Percentiles rank a stretch among this genome's conserved stretches.
phyloP scores from a whole-genome alignment of 2,888 invertebrate genomes.

The Aphrophora alni region DNA sequence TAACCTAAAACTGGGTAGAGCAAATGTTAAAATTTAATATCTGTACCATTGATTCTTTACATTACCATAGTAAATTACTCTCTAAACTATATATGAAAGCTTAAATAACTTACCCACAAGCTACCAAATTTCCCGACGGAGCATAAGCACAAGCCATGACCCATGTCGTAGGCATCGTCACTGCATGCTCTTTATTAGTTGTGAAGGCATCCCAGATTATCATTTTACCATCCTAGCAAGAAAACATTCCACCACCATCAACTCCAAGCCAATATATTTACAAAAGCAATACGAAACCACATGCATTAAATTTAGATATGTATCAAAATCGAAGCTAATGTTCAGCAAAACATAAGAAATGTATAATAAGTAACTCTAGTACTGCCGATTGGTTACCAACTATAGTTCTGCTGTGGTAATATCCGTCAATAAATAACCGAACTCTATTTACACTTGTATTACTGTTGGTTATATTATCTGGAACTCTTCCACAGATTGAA shows the following conservation, averaged over 20 bases:
- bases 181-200: conserved; percentile 94
- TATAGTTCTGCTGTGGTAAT: too few relatives aligned
- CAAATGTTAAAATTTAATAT: too few relatives aligned
- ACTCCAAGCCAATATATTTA: background rate
- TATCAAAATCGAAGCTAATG: background rate
- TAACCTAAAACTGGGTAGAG: too few relatives aligned
- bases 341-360: too few relatives aligned
- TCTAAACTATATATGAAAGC: too few relatives aligned
- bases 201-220: conserved; percentile 99
- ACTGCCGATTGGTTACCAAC: too few relatives aligned
- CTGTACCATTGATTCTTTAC: too few relatives aligned
- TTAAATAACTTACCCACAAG: conserved; percentile 81
- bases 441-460: too few relatives aligned
- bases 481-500: too few relatives aligned
- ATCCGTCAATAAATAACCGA: too few relatives aligned
- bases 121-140: conserved; percentile 90
- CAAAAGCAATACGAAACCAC: background rate
- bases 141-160: conserved; percentile 98
- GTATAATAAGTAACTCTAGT: background rate
- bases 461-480: too few relatives aligned
- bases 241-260: conserved; percentile 30
- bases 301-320: background rate
- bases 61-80: too few relatives aligned
- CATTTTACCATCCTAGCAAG: conserved; percentile 90
- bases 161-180: conserved; percentile 97